Evolutionary conservation across 2,797 vertebrate species (phyloP), one percentile per base, ranked within the genome.

Genomic region (Tenualosa thibaudeaui): DNA sequence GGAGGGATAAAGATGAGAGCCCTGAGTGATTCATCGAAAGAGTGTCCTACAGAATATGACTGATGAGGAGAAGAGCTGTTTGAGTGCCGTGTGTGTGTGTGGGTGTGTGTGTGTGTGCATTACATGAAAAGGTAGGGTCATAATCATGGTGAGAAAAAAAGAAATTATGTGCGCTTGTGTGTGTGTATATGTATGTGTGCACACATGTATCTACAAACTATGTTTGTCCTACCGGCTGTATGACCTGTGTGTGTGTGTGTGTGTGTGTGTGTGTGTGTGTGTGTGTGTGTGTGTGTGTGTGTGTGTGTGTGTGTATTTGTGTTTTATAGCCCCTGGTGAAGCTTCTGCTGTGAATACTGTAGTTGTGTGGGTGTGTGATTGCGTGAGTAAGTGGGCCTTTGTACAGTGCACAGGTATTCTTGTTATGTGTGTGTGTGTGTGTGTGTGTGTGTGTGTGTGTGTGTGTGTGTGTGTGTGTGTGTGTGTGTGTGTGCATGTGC

Each of bases 191-290:
- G 54, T 51, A 3, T 24, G 51, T 53, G 26, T 81, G 62, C 82
- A 43, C 15, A 7, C 15, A 43, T 68, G 58, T n/a, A n/a, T n/a
- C n/a, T n/a, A n/a, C n/a, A n/a, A n/a, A n/a, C n/a, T n/a, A n/a
- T n/a, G n/a, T n/a, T n/a, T n/a, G n/a, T n/a, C n/a, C n/a, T n/a
- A n/a, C n/a, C n/a, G n/a, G n/a, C n/a, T n/a, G n/a, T n/a, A n/a
- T n/a, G n/a, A n/a, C n/a, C n/a, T n/a, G 84, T 86, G 53, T 62
- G 62, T 26, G 26, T 68, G 62, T 68, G 31, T 9, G 84, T 86
- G 53, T 62, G 62, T 26, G 26, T 68, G 62, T 68, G 31, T 9
- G 26, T 60, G 84, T 86, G 53, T 62, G 62, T 26, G 26, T 68
- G 62, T 68, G 31, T 9, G 26, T 68, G 84, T 86, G 53, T 62